Base-by-base conservation (phyloP, 30 jellyfish, hydroid and myxozoan species). In the Aurelia sp. region DNA sequence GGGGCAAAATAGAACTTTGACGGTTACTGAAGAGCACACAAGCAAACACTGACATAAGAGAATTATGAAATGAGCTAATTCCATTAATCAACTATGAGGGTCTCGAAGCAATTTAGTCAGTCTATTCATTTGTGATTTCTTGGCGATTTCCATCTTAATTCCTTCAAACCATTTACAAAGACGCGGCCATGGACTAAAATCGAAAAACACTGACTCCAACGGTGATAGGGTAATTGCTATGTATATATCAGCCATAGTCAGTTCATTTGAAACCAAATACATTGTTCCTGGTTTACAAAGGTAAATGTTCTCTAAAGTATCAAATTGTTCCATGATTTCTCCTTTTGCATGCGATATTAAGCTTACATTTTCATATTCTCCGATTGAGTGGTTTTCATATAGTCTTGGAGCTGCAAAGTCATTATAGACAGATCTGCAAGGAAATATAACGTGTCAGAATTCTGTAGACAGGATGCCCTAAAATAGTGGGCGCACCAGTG, bases 81-180 rank as follows among this genome's bases (percentile, higher is more conserved):
- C 15, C 55, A 44, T 44, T 5, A 59, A 59, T 59, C 2, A 59
- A 59, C 33, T 59, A 59, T 17, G 31, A n/a, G 73, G 60, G 20
- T 58, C 58, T 47, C 60, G 35, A 23, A 78, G 27, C 59, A 82
- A 22, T 33, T 50, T 68, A 11, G 70, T 47, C 58, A 69, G 40
- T 30, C 52, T 52, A 62, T 59, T 82, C n/a, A 57, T 55, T 48
- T 82, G 92, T 13, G 92, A 69, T 3, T 66, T 59, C 55, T 71
- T 52, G 6, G 78, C 47, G 31, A 82, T 82, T 18, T 52, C 92
- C 15, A 79, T 47, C 58, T 84, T 84, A 4, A 72, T 41, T 65
- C 63, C 62, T 74, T 84, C 93, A 50, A 73, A 71, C 93, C 93
- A 84, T 62, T 73, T 84, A 69, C 93, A 84, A 12, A 84, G 75